Conservation (phyloP, 2,797 vertebrate species). For the Phaenicophaeus curvirostris region DNA sequence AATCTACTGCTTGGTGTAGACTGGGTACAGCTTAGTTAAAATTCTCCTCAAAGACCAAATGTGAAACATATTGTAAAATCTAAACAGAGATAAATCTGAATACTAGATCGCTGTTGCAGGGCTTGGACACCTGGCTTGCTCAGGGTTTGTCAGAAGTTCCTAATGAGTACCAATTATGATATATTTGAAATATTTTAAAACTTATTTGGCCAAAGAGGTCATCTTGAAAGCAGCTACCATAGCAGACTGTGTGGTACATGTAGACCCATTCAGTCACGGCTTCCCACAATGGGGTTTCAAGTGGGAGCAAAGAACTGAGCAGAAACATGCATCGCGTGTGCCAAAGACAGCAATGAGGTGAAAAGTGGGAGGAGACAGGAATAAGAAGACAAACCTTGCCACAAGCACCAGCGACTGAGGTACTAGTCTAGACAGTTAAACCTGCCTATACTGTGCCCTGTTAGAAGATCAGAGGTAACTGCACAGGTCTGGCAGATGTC, state of each 20-base stretch:
- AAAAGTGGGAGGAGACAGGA: background rate
- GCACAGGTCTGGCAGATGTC: background rate
- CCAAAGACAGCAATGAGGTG: background rate
- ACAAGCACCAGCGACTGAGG: background rate
- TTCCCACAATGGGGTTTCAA: background rate
- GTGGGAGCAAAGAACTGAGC: background rate
- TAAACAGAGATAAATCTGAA: background rate
- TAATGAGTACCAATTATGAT: background rate
- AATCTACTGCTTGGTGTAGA: background rate
- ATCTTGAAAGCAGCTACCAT: background rate
- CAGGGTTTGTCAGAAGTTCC: background rate
- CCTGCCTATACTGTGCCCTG: background rate
- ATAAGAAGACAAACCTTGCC: background rate
- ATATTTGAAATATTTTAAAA: background rate
- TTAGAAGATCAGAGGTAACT: background rate
- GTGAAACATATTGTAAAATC: background rate
- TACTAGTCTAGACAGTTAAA: background rate
- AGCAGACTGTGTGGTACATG: background rate
- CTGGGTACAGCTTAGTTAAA: background rate
- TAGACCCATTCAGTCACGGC: background rate
- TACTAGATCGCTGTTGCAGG: background rate
- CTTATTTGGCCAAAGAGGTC: background rate
- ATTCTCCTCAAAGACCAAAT: background rate
- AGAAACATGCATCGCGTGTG: accelerated
- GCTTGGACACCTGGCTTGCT: background rate